Evolutionary conservation across 64 coral and sea anemone genomes (phyloP).

Genomic region (Pocillopora verrucosa): DNA sequence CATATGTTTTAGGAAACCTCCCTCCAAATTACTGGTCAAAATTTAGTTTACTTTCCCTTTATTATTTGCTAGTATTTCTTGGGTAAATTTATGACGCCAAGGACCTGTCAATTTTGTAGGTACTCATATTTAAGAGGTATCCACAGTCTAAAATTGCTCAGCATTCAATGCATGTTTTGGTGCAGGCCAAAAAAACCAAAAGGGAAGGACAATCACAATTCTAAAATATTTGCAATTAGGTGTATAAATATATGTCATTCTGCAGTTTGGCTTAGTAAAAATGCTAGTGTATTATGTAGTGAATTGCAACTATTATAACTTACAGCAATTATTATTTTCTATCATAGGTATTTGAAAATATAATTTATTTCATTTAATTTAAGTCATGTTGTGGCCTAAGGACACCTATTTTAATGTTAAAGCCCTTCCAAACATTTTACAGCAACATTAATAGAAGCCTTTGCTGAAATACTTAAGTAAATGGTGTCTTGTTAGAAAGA

Average conservation of each 20-base stretch:
- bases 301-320: not conserved
- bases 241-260: slow-evolving; percentile 10
- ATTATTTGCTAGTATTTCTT: no score
- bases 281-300: slow-evolving; percentile 2
- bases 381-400: not conserved
- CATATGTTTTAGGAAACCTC: no score
- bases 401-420: not conserved
- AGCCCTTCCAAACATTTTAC: not conserved
- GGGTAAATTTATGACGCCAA: not conserved
- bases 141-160: not conserved
- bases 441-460: not conserved
- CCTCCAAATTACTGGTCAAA: no score
- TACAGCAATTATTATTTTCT: not conserved
- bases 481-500: no score
- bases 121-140: not conserved
- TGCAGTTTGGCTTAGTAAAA: not conserved
- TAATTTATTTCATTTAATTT: slow-evolving; percentile 43
- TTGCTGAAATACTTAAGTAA: no score
- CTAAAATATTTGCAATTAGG: slow-evolving; percentile 2
- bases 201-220: not conserved
- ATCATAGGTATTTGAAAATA: not conserved
- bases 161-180: not conserved
- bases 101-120: not conserved
- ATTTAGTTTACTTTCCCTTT: no score
- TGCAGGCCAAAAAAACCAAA: not conserved